phyloP scores from a whole-genome alignment of 64 coral and sea anemone species.

The Exaiptasia diaphana region DNA sequence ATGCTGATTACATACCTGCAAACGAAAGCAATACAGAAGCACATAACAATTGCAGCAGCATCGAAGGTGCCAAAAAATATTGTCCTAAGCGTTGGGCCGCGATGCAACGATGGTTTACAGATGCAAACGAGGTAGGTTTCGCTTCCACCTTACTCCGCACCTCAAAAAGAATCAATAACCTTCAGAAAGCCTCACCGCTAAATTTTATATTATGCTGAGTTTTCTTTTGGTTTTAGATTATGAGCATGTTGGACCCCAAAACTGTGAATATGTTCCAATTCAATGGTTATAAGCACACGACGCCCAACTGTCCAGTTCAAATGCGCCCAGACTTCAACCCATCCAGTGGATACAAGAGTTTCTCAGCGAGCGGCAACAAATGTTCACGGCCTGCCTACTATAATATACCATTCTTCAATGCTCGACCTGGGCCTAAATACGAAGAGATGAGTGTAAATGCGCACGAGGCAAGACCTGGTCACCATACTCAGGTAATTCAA shows the following conservation, averaged over 20 bases:
- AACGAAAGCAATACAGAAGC: conserved; percentile 55
- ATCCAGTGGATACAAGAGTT: conserved; percentile 67
- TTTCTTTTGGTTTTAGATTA: not conserved
- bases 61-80: conserved; percentile 57
- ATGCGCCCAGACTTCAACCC: conserved; percentile 71
- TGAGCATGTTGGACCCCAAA: conserved; percentile 54
- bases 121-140: conserved; percentile 55
- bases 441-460: conserved; percentile 91
- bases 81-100: conserved; percentile 77
- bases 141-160: too few species aligned
- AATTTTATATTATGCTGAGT: too few species aligned
- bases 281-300: conserved; percentile 50
- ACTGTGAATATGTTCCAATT: conserved; percentile 58
- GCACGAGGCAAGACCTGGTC: conserved; percentile 85
- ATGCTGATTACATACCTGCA: conserved; percentile 33
- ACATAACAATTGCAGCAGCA: conserved; percentile 20
- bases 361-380: not conserved
- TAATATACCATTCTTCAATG: conserved; percentile 73
- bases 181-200: not conserved
- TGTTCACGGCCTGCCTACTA: conserved; percentile 56
- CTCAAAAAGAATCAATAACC: not conserved
- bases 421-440: conserved; percentile 60
- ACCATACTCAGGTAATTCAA: conserved; percentile 81
- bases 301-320: conserved; percentile 78
- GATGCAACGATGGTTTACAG: conserved; percentile 73